phyloP scores from a whole-genome alignment of 92 coral and sea anemone genomes.

The Epizoanthus ramosus region DNA sequence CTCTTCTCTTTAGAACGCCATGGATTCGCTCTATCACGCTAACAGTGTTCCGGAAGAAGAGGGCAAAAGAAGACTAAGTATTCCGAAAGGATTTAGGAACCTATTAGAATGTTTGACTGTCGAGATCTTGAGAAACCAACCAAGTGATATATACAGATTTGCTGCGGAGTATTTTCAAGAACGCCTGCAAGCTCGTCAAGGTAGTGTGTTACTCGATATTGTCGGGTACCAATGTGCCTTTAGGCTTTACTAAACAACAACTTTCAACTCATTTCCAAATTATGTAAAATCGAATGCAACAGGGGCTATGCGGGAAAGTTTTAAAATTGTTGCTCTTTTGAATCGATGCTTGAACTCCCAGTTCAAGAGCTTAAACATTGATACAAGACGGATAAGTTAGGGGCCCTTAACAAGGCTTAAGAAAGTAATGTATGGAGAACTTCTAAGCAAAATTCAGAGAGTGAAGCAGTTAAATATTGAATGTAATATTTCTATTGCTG shows the following conservation, averaged over 20 bases:
- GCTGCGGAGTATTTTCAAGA: constrained; percentile 87
- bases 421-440: too few relatives aligned
- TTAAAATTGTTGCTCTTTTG: too few relatives aligned
- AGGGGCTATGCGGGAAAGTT: too few relatives aligned
- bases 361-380: too few relatives aligned
- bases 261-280: background rate
- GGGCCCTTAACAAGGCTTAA: too few relatives aligned
- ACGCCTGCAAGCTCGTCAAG: constrained; percentile 76
- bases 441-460: too few relatives aligned
- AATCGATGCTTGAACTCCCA: too few relatives aligned
- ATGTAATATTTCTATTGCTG: too few relatives aligned
- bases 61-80: constrained; percentile 51
- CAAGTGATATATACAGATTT: constrained; percentile 77
- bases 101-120: constrained; percentile 83
- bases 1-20: background rate
- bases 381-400: too few relatives aligned
- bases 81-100: constrained; percentile 91
- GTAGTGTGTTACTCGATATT: constrained; percentile 32
- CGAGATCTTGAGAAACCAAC: constrained; percentile 86
- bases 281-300: background rate
- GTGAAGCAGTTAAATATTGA: too few relatives aligned
- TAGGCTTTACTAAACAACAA: background rate
- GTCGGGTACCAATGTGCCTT: too few relatives aligned
- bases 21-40: background rate
- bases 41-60: background rate